Evolutionary conservation across 2,113 vertebrate genomes (phyloP), one percentile per base, ranked within the genome.

Genomic region (Ciconia stormi): DNA sequence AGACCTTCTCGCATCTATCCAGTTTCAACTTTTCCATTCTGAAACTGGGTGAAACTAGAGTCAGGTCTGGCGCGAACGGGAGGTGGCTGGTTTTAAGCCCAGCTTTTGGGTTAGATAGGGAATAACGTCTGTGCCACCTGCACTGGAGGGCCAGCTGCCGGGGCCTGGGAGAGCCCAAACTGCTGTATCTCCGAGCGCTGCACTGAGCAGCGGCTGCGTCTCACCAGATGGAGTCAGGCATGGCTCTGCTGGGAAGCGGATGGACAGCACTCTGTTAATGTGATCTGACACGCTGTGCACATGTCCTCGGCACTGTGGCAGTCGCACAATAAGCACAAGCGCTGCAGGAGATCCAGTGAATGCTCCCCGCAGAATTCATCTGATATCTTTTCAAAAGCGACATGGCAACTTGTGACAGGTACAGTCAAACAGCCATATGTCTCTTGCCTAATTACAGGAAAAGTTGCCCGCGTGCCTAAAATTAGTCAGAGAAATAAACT

Each of bases 41-140:
- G 25, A 34, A 95, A 10, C 25, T 12, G 11, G 4, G 4, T 44
- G 59, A 79, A 71, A 23, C 10, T 13, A 26, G 7, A n/a, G 10
- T 47, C 13, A 38, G 23, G 16, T 36, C 40, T 58, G 62, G 27
- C 4, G 7, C 52, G 17, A 40, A 42, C 0, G 5, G 44, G 22
- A 63, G 9, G 11, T 13, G 42, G 32, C 15, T 1, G 2, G 4
- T 55, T 65, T 72, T 25, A 46, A 69, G 40, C 15, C 29, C 12
- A 23, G 21, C 2, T 72, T 50, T 76, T 38, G 16, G 19, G 42
- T 62, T 42, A 55, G 27, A 0, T 11, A 13, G 67, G n/a, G 22
- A 62, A 7, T 13, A n/a, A 9, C 0, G 1, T n/a, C 70, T 38
- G 22, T 36, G 42, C 49, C 0, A 1, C 44, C 56, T 1, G 6